phyloP scores from a whole-genome alignment of 2,113 vertebrate species.

The Mormyrus lacerda region DNA sequence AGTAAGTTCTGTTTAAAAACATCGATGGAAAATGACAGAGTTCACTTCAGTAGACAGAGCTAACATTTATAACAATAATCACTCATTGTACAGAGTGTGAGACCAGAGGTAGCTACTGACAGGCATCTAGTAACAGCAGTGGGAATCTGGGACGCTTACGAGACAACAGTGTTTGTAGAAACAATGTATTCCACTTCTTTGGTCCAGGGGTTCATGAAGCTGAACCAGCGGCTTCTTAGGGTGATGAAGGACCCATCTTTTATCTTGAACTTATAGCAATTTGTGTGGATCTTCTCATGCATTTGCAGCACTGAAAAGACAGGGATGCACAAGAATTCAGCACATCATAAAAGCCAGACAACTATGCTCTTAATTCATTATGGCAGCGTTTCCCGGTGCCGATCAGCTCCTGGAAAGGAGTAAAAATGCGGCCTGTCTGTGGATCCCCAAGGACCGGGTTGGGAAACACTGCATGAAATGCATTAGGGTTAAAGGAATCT shows the following conservation, averaged over 20 bases:
- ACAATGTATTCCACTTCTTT: constrained; percentile 99
- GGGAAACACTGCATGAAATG: not conserved
- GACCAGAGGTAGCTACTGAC: not conserved
- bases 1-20: not conserved
- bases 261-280: constrained; percentile 98
- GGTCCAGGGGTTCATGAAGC: constrained; percentile 99
- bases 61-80: not conserved
- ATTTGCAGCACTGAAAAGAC: constrained; percentile 81
- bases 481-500: not conserved
- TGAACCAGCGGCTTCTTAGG: constrained; percentile 94
- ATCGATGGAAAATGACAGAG: not conserved
- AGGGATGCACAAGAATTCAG: not conserved
- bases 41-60: not conserved
- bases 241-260: constrained; percentile 98
- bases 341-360: too few species aligned
- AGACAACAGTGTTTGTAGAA: constrained; percentile 93
- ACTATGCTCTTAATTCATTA: not conserved
- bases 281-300: constrained; percentile 92
- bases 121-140: not conserved
- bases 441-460: not conserved
- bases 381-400: not conserved
- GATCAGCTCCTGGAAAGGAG: not conserved
- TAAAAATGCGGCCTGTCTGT: not conserved
- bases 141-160: constrained; percentile 66
- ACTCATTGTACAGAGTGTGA: not conserved